Base-by-base conservation (phyloP, 2,113 vertebrate genomes). In the Atlantisia rogersi region DNA sequence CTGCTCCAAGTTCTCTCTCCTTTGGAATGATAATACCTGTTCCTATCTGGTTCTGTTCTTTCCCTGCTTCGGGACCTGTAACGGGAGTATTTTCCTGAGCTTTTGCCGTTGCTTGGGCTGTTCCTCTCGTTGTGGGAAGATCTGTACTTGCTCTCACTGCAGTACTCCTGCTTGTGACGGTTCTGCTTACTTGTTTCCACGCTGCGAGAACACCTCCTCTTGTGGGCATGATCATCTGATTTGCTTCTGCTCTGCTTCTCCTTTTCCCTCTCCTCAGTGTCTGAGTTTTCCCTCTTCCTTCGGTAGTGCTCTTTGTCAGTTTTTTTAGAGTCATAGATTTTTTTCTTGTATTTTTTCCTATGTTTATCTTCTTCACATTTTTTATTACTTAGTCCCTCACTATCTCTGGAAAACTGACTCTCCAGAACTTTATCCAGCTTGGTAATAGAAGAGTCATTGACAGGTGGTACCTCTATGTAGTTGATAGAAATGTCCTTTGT, bases 1-100 rank as follows among this genome's bases (percentile, higher is more conserved):
- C 97, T 94, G 91, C 92, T 96, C 96, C 98, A 97, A 15, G 97
- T 96, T 12, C 97, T 98, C 17, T 99, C 98, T 8, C 97, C 97
- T 83, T 98, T 97, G 1, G 96, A 82, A 29, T 96, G 94, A 53
- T 96, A 96, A 94, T 98, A 97, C 59, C 98, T 97, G 12, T 87
- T 82, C 95, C 98, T 97, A 10, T 97, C 97, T 70, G 97, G 90
- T 7, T 98, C 98, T 4, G 92, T 82, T 12, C 97, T 96, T 15
- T 98, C 98, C 15, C 98, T 89, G 85, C 92, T 96, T 18, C 91
- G 95, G 4, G 98, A 97, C 73, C 84, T 94, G 16, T 95, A 97
- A 46, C 94, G 95, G 22, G 97, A 59, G 13, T 98, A 98, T 82
- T 98, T 95, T 53, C 98, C 97, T 40, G 92, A 94, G 68, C 82